A percentile compares a stretch with the other conserved stretches of the same genome.
Conservation (phyloP, 2,888 invertebrate species). For the Thyatira batis region DNA sequence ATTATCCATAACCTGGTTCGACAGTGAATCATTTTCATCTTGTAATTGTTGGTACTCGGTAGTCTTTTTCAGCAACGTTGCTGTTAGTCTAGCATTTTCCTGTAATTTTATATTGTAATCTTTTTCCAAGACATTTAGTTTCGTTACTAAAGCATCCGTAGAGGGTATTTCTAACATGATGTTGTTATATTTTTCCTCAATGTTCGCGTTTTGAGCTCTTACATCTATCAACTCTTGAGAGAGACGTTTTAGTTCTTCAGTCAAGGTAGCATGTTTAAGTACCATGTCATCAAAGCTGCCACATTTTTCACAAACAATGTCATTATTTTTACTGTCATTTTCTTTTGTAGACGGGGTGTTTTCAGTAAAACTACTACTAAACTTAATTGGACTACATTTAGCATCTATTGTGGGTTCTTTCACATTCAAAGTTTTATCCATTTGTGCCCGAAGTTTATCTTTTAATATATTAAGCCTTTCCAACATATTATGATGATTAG, state of each 20-base stretch:
- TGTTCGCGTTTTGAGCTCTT: conserved; percentile 42
- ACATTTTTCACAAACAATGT: conserved; percentile 31
- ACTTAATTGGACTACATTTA: conserved; percentile 45
- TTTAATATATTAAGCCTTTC: conserved; percentile 43
- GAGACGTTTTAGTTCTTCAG: conserved; percentile 38
- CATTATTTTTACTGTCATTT: conserved; percentile 1
- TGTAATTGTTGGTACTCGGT: conserved; percentile 61
- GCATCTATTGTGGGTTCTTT: conserved; percentile 30
- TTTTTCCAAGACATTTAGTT: conserved; percentile 51
- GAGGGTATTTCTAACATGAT: conserved; percentile 52
- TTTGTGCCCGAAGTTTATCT: conserved; percentile 39
- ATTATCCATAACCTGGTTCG: conserved; percentile 81
- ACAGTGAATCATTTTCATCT: conserved; percentile 79
- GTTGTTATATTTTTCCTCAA: conserved; percentile 55
- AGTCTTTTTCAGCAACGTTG: conserved; percentile 38
- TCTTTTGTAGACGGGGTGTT: neutral
- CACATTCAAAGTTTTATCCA: conserved; percentile 30
- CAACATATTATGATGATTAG: conserved; percentile 35
- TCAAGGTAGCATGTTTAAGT: conserved; percentile 20
- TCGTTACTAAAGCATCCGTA: conserved; percentile 49
- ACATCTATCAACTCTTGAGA: conserved; percentile 38
- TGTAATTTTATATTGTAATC: conserved; percentile 42
- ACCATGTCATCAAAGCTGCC: conserved; percentile 24
- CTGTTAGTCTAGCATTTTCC: conserved; percentile 47
- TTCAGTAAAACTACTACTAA: conserved; percentile 11